phyloP scores from a whole-genome alignment of 1,140 invertebrate species.

The Pristionchus pacificus region DNA sequence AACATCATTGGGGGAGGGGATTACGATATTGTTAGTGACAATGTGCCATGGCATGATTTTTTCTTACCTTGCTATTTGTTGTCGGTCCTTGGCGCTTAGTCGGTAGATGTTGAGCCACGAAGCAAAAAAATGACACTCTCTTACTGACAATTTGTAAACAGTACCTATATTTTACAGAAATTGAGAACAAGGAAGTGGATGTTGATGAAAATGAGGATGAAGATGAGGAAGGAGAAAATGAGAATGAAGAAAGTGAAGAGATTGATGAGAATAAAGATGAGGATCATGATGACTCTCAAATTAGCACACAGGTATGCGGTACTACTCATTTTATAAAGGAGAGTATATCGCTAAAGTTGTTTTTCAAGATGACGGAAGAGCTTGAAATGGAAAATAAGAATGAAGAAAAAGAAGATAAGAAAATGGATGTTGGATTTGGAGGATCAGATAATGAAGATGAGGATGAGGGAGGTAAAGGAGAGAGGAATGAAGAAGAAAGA shows the following conservation, averaged over 20 bases:
- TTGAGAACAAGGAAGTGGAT: no score
- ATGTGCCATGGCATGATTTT: no score
- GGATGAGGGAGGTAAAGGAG: conserved; percentile 40
- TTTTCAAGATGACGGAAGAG: not conserved
- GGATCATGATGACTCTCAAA: no score
- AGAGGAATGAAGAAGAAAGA: conserved; percentile 40
- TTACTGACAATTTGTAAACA: no score
- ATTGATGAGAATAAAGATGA: conserved; percentile 14
- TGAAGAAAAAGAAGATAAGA: conserved; percentile 25
- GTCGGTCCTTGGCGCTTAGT: no score
- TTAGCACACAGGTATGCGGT: no score
- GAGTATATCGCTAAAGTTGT: not conserved
- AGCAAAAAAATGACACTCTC: no score
- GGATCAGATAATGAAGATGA: conserved; percentile 23
- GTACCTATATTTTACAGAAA: no score
- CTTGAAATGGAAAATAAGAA: conserved; percentile 17
- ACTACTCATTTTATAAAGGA: conserved; percentile 1
- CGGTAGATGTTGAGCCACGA: no score
- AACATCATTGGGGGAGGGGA: no score
- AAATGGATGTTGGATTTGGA: conserved; percentile 24
- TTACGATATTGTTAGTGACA: no score
- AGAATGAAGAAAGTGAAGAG: conserved; percentile 21
- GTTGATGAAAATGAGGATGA: conserved; percentile 59
- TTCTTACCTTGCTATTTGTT: no score
- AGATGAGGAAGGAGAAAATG: conserved; percentile 19